These are phyloP conservation scores for Hyphantria cunea DNA, from an alignment of 1,140 invertebrate genomes.

Conservation along the genomic window DNA sequence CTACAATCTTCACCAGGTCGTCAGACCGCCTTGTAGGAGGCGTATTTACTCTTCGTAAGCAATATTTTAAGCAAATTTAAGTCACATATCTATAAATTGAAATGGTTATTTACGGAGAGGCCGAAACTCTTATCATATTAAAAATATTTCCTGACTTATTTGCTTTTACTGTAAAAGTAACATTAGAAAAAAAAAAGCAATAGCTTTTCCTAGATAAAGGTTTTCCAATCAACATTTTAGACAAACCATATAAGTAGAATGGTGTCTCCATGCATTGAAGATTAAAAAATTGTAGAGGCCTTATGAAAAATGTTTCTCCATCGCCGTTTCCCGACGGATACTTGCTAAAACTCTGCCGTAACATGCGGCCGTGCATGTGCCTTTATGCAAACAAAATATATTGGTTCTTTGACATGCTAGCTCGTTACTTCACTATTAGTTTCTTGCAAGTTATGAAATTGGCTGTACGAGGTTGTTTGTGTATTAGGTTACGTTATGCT, in stretches of 20 bases:
- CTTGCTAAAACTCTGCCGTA: slow-evolving; percentile 41
- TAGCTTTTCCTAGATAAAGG: slow-evolving; percentile 31
- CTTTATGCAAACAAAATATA: slow-evolving; percentile 62
- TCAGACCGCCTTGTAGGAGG: no score
- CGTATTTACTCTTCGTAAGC: no score
- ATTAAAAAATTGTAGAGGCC: slow-evolving; percentile 71
- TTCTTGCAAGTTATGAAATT: slow-evolving; percentile 38
- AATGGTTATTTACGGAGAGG: no score
- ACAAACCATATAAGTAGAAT: slow-evolving; percentile 45
- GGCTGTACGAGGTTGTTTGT: slow-evolving; percentile 16
- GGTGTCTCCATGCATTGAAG: slow-evolving; percentile 76
- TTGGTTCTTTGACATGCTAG: slow-evolving; percentile 52
- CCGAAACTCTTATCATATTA: no score
- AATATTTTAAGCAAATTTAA: no score
- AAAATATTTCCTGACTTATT: no score
- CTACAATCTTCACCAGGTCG: no score
- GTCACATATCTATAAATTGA: no score
- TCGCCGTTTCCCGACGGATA: slow-evolving; percentile 47
- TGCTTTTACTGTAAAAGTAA: no score
- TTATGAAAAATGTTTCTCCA: slow-evolving; percentile 77
- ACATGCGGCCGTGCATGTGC: slow-evolving; percentile 38
- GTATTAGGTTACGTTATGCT: slow-evolving; percentile 1
- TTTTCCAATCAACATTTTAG: slow-evolving; percentile 77
- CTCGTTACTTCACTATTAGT: slow-evolving; percentile 46
- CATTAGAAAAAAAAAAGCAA: no score